Conservation (phyloP, 2,888 invertebrate genomes). For the Aspidiotus destructor region DNA sequence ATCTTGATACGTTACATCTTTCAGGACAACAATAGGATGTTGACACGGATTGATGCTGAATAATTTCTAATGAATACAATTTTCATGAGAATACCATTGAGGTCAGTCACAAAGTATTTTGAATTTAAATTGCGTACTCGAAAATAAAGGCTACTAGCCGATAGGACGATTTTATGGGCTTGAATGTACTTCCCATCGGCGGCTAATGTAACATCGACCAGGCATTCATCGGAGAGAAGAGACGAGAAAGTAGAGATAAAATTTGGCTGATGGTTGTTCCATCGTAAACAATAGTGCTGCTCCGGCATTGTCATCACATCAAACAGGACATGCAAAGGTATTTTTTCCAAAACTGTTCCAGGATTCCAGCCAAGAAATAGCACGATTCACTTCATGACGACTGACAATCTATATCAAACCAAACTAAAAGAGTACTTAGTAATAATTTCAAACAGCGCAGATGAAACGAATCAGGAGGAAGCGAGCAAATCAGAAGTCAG, state of each 20-base stretch:
- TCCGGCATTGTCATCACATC: conserved; percentile 47
- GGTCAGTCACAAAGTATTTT: background rate
- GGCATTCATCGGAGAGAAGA: conserved; percentile 67
- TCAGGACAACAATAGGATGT: conserved; percentile 80
- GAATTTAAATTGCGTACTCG: conserved; percentile 50
- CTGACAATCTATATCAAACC: too few species aligned
- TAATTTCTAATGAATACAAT: conserved; percentile 51
- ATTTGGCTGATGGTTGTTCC: conserved; percentile 92
- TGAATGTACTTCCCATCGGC: conserved; percentile 79
- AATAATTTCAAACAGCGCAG: too few species aligned
- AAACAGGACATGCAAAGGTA: background rate
- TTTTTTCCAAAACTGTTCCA: background rate
- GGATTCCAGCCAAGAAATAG: too few species aligned
- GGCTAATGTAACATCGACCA: conserved; percentile 84
- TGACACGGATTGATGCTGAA: conserved; percentile 79
- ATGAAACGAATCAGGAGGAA: too few species aligned
- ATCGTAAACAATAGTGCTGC: conserved; percentile 71
- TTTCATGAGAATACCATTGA: background rate
- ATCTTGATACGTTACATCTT: conserved; percentile 77
- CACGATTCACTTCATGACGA: too few species aligned
- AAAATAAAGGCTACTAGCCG: conserved; percentile 88
- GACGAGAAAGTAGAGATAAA: conserved; percentile 81
- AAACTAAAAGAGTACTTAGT: too few species aligned
- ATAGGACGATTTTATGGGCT: conserved; percentile 81
- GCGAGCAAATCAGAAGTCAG: too few species aligned